Evolutionary conservation across 2,797 vertebrate genomes (phyloP).

Genomic region (Argya squamiceps): DNA sequence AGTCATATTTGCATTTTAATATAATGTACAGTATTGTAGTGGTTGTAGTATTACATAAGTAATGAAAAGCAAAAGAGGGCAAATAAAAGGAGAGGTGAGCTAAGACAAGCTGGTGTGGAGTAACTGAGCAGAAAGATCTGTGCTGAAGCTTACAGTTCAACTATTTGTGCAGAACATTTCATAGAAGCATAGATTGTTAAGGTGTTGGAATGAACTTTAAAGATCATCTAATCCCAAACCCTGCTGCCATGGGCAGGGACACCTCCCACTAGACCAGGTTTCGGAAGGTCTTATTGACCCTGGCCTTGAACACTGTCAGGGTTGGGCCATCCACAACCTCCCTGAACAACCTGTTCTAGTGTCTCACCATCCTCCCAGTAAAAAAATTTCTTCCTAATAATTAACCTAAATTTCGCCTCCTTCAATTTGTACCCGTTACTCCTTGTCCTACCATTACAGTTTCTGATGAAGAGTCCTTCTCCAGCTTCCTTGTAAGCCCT

Average conservation of each 20-base stretch:
- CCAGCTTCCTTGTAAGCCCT: neutral
- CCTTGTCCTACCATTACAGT: neutral
- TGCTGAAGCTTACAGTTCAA: neutral
- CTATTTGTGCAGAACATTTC: neutral
- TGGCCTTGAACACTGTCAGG: neutral
- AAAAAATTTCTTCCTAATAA: neutral
- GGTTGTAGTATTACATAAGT: neutral
- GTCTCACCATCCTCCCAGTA: neutral
- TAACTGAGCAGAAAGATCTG: neutral
- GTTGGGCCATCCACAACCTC: neutral
- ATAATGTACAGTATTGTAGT: neutral
- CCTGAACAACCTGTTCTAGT: neutral
- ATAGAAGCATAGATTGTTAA: neutral
- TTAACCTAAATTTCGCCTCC: neutral
- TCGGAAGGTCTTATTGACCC: neutral
- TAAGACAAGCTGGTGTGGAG: neutral
- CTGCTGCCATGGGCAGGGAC: accelerated
- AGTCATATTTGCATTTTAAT: neutral
- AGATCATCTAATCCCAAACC: neutral
- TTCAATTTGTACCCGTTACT: neutral
- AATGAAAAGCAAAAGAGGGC: neutral
- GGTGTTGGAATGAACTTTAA: neutral
- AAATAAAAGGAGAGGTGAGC: neutral
- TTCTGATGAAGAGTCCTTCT: neutral
- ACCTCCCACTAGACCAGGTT: neutral